Evolutionary conservation across 2,113 vertebrate genomes (phyloP).

Genomic region (Amblyopsis rosae): DNA sequence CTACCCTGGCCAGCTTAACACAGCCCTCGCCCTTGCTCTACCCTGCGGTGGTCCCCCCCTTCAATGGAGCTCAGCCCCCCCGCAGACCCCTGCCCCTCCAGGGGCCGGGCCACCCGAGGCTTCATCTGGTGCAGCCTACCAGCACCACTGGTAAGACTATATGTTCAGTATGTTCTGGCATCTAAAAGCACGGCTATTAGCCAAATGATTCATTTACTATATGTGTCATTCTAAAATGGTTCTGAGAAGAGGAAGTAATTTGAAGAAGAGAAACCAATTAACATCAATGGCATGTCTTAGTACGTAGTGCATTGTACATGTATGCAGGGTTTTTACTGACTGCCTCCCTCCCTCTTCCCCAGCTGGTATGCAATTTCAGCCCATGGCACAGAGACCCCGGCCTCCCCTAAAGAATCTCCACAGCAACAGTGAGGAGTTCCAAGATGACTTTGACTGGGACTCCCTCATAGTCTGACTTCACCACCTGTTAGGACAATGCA

Average conservation of each 20-base stretch:
- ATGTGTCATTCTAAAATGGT: no score
- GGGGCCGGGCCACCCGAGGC: constrained; percentile 53
- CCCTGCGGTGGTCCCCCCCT: constrained; percentile 33
- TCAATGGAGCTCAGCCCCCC: constrained; percentile 51
- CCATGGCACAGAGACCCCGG: constrained; percentile 53
- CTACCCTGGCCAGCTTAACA: constrained; percentile 67
- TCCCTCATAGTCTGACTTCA: constrained; percentile 69
- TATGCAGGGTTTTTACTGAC: background rate
- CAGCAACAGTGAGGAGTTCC: constrained; percentile 81
- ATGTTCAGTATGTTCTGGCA: background rate
- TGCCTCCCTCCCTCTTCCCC: constrained; percentile 13
- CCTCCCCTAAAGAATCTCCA: constrained; percentile 73
- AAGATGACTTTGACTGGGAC: constrained; percentile 83
- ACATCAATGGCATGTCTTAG: background rate
- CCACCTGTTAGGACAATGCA: background rate
- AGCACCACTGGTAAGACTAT: constrained; percentile 57
- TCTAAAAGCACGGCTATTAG: background rate
- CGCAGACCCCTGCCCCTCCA: constrained; percentile 61
- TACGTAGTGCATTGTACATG: constrained; percentile 5
- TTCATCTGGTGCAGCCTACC: constrained; percentile 51
- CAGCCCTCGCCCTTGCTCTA: constrained; percentile 74
- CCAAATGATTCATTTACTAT: no score
- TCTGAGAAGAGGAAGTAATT: constrained; percentile 1
- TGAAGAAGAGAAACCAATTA: background rate
- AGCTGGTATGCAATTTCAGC: constrained; percentile 66